Base-by-base conservation (phyloP, 2,888 invertebrate genomes). In the Baccha elongata region DNA sequence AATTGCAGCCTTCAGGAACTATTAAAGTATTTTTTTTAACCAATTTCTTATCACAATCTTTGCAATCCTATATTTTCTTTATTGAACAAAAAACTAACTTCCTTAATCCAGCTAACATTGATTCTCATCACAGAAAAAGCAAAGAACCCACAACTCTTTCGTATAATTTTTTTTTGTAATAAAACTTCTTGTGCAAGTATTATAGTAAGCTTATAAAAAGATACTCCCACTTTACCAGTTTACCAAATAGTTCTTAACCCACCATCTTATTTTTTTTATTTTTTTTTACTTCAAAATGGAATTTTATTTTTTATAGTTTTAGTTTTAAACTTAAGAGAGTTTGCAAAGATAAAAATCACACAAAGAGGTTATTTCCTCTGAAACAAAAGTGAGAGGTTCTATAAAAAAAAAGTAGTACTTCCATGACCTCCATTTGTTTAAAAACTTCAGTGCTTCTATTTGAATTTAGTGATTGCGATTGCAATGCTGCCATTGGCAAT, bases 381-480 rank as follows among this genome's bases (percentile, higher is more conserved):
- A 71, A 71, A 75, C 60, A 52, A 62, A 40, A 23, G 10, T 37
- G 44, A 65, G 50, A 15, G 69, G 23, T 4, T 3, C 19, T 13
- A 7, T 3, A 32, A 3, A 17, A 37, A 42, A 21, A 74, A 58
- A 75, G 65, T 4, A 26, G 40, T 37, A 52, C 64, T 75, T 69
- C 69, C 37, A 60, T 71, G 67, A 71, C 67, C 71, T 58, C 71
- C 60, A 81, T 75, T 81, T 81, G 71, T 71, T 76, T 26, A 26
- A 55, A 76, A 75, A 75, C 32, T 75, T 67, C 19, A 42, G 52
- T 75, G 17, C 50, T 53, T 46, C 32, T 62, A 62, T 76, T 71
- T 71, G 60, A 75, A 81, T 53, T 58, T 71, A 67, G 71, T 81
- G 81, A 81, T 81, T 81, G 81, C 81, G 81, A 81, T 81, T 81